These are phyloP conservation scores for Nephotettix cincticeps DNA, from an alignment of 1,140 invertebrate genomes.

Conservation along the genomic window DNA sequence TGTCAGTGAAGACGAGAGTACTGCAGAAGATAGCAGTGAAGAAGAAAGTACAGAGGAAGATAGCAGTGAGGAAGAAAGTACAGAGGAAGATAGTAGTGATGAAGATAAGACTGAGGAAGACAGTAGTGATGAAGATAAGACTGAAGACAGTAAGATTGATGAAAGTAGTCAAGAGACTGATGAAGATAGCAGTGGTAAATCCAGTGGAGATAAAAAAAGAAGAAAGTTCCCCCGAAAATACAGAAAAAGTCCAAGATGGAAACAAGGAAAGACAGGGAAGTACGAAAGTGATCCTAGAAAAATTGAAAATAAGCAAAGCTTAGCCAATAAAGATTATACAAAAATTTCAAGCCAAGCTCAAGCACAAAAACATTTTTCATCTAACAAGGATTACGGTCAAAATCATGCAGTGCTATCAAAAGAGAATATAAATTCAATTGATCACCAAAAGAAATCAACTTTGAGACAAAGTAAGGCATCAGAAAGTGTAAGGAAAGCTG, in stretches of 20 bases:
- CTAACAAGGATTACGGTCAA: too few species aligned
- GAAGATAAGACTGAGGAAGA: not conserved
- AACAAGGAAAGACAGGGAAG: too few species aligned
- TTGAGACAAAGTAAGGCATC: not conserved
- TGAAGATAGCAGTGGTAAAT: not conserved
- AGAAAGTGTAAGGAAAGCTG: not conserved
- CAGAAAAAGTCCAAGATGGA: too few species aligned
- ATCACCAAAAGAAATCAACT: too few species aligned
- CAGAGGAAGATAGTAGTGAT: not conserved
- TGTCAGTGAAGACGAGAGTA: not conserved
- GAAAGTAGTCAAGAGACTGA: not conserved
- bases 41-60: not conserved
- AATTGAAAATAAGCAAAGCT: too few species aligned
- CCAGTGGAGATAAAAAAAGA: not conserved
- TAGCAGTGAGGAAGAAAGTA: not conserved
- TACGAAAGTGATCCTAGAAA: too few species aligned
- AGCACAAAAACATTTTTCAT: too few species aligned
- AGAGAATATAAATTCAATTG: too few species aligned
- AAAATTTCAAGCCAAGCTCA: too few species aligned
- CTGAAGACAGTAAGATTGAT: not conserved
- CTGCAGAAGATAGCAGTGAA: not conserved
- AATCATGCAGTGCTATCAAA: too few species aligned
- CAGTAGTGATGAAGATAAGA: not conserved
- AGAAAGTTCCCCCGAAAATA: not conserved
- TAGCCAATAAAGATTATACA: too few species aligned